phyloP scores from a whole-genome alignment of 2,888 invertebrate genomes.

The Lamproptera curius region DNA sequence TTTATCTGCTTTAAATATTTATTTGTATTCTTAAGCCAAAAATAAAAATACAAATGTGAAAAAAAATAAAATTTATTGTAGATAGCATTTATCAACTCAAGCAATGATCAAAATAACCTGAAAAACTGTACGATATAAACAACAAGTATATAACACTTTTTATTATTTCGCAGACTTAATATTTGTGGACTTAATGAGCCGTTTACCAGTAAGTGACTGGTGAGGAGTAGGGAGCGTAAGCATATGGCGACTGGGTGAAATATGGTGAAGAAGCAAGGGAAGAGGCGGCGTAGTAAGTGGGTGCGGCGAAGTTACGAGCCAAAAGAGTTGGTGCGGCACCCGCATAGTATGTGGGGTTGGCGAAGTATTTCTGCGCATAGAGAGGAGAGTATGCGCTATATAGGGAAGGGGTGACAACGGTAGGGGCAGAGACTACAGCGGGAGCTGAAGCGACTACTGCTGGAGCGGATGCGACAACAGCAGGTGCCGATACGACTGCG shows the following conservation, averaged over 20 bases:
- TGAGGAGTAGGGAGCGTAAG: constrained; percentile 26
- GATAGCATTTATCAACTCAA: too few relatives aligned
- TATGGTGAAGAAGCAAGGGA: constrained; percentile 27
- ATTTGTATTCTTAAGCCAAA: too few relatives aligned
- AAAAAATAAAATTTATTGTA: too few relatives aligned
- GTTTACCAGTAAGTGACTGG: constrained; percentile 22
- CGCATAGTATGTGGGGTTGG: constrained; percentile 18
- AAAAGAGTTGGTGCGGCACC: constrained; percentile 30
- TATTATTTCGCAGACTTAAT: too few relatives aligned
- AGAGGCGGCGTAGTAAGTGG: constrained; percentile 27
- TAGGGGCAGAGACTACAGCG: constrained; percentile 30
- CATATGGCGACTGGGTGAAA: constrained; percentile 23
- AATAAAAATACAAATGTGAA: too few relatives aligned
- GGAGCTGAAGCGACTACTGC: constrained; percentile 32
- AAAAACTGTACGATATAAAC: too few relatives aligned
- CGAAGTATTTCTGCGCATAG: constrained; percentile 19
- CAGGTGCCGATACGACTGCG: constrained; percentile 26
- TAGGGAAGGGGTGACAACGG: constrained; percentile 27
- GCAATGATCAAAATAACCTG: too few relatives aligned
- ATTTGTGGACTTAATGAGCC: too few relatives aligned
- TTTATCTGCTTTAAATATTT: too few relatives aligned
- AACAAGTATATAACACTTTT: too few relatives aligned
- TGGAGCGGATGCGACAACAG: constrained; percentile 23
- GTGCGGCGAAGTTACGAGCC: constrained; percentile 30
- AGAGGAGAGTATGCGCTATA: constrained; percentile 17